Evolutionary conservation across 2,797 vertebrate genomes (phyloP).

Genomic region (Rhinogobio ventralis): DNA sequence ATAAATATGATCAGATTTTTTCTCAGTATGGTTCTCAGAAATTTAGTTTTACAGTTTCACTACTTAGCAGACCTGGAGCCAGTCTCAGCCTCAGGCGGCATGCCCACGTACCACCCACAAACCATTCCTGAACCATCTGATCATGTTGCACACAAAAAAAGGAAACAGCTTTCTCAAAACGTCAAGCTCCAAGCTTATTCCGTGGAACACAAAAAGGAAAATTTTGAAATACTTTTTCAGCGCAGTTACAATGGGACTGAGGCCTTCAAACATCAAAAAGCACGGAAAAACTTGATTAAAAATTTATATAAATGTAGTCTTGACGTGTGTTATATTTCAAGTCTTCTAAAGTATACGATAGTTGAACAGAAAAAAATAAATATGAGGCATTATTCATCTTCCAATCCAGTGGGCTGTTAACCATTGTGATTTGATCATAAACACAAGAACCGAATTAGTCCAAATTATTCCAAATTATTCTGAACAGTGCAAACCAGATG

Average conservation of each 20-base stretch:
- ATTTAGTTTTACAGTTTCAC: conserved; percentile 11
- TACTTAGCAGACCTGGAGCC: conserved; percentile 14
- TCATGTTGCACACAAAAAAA: not conserved
- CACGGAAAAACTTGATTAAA: not conserved
- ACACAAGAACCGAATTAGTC: not conserved
- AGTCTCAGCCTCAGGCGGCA: conserved; percentile 23
- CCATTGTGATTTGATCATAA: not conserved
- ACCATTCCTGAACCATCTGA: conserved; percentile 26
- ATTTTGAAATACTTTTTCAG: not conserved
- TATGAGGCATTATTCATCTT: not conserved
- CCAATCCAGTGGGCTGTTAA: not conserved
- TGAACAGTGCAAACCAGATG: not conserved
- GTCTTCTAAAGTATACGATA: not conserved
- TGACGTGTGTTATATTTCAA: not conserved
- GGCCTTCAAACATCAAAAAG: not conserved
- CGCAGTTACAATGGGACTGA: not conserved
- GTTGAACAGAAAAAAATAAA: not conserved
- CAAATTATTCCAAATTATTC: not conserved
- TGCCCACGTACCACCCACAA: conserved; percentile 32
- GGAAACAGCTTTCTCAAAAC: conserved; percentile 1
- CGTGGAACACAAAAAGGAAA: not conserved
- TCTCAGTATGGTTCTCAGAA: not conserved
- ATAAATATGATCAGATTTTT: not conserved
- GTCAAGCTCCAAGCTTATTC: not conserved
- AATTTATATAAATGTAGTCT: not conserved